Evolutionary conservation across 2,888 invertebrate species (phyloP), one percentile per base, ranked within the genome.

Genomic region (Cataglyphis rosenhaueri): DNA sequence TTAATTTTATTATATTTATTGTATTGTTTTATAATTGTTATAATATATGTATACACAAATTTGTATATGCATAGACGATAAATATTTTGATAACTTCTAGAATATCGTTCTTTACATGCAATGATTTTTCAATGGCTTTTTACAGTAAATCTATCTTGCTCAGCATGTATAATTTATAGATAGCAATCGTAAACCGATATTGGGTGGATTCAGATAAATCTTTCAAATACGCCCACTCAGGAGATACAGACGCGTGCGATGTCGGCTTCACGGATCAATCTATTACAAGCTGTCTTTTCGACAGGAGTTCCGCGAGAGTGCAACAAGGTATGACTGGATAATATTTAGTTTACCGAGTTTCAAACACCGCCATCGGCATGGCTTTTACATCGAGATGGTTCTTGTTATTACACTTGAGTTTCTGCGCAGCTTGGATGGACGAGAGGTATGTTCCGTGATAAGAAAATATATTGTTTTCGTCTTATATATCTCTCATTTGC

Each of bases 151-250:
- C 55, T 10, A 38, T 12, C 25, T 59, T n/a, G 41, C 9, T 25
- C n/a, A 12, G 15, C 18, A 48, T 12, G 35, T 1, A n/a, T 59
- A 44, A 48, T 25, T 35, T 57, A 21, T 18, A 29, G 29, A 29
- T 29, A n/a, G 70, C 21, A 57, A 41, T 25, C 68, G 93, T 92
- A 92, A 92, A 87, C 75, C 70, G 89, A 93, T 93, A 93, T 66
- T 91, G 93, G 92, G 93, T 90, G 93, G 89, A 90, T 82, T 79
- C 79, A 65, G 93, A 93, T 93, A 92, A 90, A 70, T 83, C 66
- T 59, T 64, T 82, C 65, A 81, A 89, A 85, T 86, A 93, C 93
- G 92, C 93, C 93, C 91, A 91, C 91, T 84, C 25, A 15, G 55
- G 9, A n/a, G 75, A 35, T 52, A 32, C 65, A 73, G 84, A 83